phyloP scores from a whole-genome alignment of 1,140 invertebrate genomes.

The Atta colombica region DNA sequence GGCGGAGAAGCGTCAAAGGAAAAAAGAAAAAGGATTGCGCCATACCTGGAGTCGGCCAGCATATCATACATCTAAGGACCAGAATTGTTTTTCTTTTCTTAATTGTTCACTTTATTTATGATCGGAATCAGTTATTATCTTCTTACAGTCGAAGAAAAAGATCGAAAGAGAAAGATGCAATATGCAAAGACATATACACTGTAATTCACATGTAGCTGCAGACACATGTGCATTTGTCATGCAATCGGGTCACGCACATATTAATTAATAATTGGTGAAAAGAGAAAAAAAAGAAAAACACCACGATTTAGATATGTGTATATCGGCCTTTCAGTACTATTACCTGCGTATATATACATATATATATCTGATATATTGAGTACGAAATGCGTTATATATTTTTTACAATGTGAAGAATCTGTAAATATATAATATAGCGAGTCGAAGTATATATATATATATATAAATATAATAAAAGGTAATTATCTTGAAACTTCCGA shows the following conservation, averaged over 20 bases:
- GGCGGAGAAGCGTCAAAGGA: slow-evolving; percentile 5
- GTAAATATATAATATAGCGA: slow-evolving; percentile 84
- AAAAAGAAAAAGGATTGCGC: background rate
- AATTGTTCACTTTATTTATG: slow-evolving; percentile 14
- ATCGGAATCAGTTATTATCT: slow-evolving; percentile 36
- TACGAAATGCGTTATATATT: slow-evolving; percentile 87
- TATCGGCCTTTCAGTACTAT: slow-evolving; percentile 86
- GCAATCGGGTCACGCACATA: slow-evolving; percentile 41
- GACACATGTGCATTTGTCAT: slow-evolving; percentile 44
- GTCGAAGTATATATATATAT: slow-evolving; percentile 84
- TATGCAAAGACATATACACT: background rate
- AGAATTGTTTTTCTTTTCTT: slow-evolving; percentile 61
- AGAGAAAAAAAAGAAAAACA: slow-evolving; percentile 76
- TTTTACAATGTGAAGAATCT: slow-evolving; percentile 86
- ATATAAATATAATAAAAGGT: slow-evolving; percentile 76
- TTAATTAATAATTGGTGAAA: slow-evolving; percentile 42
- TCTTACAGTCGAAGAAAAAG: slow-evolving; percentile 33
- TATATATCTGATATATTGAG: slow-evolving; percentile 82
- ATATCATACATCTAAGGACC: slow-evolving; percentile 67
- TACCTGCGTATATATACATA: slow-evolving; percentile 81
- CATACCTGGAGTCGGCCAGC: slow-evolving; percentile 44
- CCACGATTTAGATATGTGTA: slow-evolving; percentile 83
- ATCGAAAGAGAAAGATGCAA: background rate
- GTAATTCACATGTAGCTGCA: slow-evolving; percentile 55
- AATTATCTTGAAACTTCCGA: slow-evolving; percentile 73